Base-by-base conservation (phyloP, 2,888 invertebrate species). In the Rhogogaster chlorosoma region DNA sequence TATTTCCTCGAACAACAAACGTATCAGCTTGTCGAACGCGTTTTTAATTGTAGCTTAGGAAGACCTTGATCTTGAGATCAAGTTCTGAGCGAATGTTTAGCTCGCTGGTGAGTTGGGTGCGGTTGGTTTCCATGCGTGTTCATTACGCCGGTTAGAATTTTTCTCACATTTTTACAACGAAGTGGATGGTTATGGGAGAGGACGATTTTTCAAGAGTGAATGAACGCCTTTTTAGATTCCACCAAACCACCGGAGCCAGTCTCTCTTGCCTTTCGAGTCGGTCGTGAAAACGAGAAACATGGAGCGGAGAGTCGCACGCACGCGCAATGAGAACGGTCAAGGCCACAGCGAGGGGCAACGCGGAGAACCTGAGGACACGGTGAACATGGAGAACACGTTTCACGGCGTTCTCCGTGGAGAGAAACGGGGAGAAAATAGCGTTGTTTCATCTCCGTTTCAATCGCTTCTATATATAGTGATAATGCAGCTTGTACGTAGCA, bases 301-400 rank as follows among this genome's bases (percentile, higher is more conserved):
- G 71, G 85, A 86, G 85, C 85, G 86, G 86, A 85, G 78, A 82
- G 83, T 85, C 86, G 67, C 38, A 75, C 83, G 78, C 78, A 83
- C 83, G 70, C 77, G 84, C 77, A 77, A 73, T 45, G 86, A 86
- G 85, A 86, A 61, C 86, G 86, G 86, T 86, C 86, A 86, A 86
- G 86, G 86, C 85, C 86, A 85, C 61, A n/a, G 70, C 75, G 67
- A 42, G 83, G 70, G 67, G 64, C 67, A 83, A 64, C 49, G 83
- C 67, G 42, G 67, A 67, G 83, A 67, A 83, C 83, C 70, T 83
- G 83, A 64, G 45, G 70, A 83, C 67, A 77, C 49, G 77, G 77
- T 26, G 77, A 77, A 77, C 75, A 53, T 45, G 78, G 42, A 82
- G 82, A 82, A 82, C 83, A 67, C 67, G 67, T 83, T 83, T 83